phyloP scores from a whole-genome alignment of 1,140 invertebrate species.

The Papilio machaon region DNA sequence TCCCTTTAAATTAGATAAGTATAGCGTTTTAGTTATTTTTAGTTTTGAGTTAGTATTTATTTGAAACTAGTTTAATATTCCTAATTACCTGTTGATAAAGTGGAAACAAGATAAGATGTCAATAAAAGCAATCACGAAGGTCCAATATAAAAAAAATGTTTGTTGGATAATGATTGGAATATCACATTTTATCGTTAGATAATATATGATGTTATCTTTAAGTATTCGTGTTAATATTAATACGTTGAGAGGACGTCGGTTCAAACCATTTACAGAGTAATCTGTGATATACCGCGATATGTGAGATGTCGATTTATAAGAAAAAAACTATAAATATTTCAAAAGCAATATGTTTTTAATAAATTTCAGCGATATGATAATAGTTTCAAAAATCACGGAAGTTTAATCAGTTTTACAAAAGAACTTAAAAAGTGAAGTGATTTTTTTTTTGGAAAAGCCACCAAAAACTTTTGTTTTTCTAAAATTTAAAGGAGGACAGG shows the following conservation, averaged over 20 bases:
- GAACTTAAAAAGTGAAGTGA: neutral
- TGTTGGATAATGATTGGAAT: slow-evolving; percentile 31
- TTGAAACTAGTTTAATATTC: neutral
- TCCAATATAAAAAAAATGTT: slow-evolving; percentile 21
- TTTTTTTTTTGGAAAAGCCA: too few relatives aligned
- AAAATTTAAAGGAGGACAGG: neutral
- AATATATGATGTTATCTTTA: slow-evolving; percentile 22
- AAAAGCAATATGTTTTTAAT: neutral
- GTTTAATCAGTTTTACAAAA: neutral
- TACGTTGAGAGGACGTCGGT: neutral
- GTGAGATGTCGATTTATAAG: neutral
- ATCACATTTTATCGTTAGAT: slow-evolving; percentile 30
- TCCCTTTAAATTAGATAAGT: too few relatives aligned
- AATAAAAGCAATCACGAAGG: slow-evolving; percentile 13
- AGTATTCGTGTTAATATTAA: slow-evolving; percentile 7
- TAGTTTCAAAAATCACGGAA: neutral
- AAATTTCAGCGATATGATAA: too few relatives aligned
- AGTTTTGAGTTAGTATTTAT: too few relatives aligned
- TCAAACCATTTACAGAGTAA: slow-evolving; percentile 19
- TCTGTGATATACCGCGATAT: neutral
- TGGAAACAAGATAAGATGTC: slow-evolving; percentile 4
- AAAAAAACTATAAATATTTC: neutral
- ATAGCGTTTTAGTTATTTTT: too few relatives aligned
- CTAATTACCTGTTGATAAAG: neutral
- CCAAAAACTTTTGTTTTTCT: too few relatives aligned